These are phyloP conservation scores for Pararge aegeria DNA, from an alignment of 1,140 invertebrate species.

Conservation along the genomic window DNA sequence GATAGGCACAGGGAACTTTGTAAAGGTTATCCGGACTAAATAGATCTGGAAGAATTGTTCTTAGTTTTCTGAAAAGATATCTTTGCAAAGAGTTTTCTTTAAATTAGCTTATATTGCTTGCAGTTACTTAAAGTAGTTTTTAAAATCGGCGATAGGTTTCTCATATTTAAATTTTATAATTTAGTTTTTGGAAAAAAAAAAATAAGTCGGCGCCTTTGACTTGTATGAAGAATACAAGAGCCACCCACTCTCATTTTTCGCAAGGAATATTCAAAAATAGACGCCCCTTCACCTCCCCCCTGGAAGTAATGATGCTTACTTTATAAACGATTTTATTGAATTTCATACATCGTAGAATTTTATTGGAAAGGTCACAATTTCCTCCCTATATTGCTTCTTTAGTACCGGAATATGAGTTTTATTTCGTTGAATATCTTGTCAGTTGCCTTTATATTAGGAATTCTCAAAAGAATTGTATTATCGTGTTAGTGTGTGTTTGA, in stretches of 20 bases:
- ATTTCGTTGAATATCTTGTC: conserved; percentile 9
- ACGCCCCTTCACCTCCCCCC: conserved; percentile 31
- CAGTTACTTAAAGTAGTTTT: no score
- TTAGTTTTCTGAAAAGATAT: no score
- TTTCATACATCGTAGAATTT: conserved; percentile 63
- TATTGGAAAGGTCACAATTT: conserved; percentile 60
- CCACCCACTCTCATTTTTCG: conserved; percentile 36
- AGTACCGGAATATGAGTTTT: conserved; percentile 9
- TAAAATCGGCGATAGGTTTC: no score
- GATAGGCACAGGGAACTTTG: no score
- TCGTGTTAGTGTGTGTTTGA: not conserved
- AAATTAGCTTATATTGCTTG: no score
- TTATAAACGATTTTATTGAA: conserved; percentile 64
- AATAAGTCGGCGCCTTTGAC: conserved; percentile 3
- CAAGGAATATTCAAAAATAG: conserved; percentile 58
- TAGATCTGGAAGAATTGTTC: no score
- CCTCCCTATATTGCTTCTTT: conserved; percentile 29
- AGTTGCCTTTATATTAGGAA: not conserved
- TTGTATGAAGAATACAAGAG: not conserved
- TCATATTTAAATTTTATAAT: no score
- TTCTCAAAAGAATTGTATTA: not conserved
- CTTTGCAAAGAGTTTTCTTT: no score
- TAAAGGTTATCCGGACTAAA: no score
- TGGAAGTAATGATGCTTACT: conserved; percentile 66
- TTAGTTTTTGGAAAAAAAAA: no score